Percentiles rank a stretch among this genome's conserved stretches.
Conservation (phyloP, 2,888 invertebrate genomes). For the Julus scandinavius region DNA sequence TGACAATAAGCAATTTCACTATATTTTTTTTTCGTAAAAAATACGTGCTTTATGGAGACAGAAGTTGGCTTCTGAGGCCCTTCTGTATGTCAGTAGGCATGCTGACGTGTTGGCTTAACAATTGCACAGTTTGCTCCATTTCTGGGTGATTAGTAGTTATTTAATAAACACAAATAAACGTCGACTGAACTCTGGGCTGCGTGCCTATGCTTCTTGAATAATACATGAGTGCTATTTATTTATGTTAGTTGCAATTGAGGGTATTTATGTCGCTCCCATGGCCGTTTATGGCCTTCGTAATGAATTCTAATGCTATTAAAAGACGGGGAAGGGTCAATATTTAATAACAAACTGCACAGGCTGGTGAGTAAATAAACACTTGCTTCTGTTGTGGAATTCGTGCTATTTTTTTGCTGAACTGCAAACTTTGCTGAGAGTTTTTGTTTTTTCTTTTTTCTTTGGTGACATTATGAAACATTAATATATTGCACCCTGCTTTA, state of each 20-base stretch:
- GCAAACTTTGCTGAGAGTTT: not conserved
- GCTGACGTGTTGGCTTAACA: not conserved
- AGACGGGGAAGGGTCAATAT: conserved; percentile 1
- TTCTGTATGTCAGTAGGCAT: not conserved
- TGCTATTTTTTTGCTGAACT: not conserved
- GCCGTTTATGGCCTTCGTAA: not conserved
- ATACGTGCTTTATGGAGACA: too few relatives aligned
- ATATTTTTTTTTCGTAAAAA: too few relatives aligned
- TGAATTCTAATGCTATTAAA: conserved; percentile 39
- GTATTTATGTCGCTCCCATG: conserved; percentile 13
- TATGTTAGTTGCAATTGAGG: conserved; percentile 26
- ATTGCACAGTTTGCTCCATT: not conserved
- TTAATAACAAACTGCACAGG: conserved; percentile 11
- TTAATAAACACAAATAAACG: conserved; percentile 22
- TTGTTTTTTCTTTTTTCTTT: not conserved
- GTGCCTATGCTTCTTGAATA: not conserved
- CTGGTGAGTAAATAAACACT: not conserved
- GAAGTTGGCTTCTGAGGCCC: not conserved
- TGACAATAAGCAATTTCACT: too few relatives aligned
- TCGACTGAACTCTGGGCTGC: not conserved
- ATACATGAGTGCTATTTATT: not conserved
- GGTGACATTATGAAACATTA: not conserved
- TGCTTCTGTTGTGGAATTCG: not conserved
- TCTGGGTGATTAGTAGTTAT: not conserved
- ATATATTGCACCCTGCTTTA: not conserved